Percentiles rank a stretch among this genome's conserved stretches.
phyloP scores from a whole-genome alignment of 2,888 invertebrate species.

The Lochmaea crataegi region DNA sequence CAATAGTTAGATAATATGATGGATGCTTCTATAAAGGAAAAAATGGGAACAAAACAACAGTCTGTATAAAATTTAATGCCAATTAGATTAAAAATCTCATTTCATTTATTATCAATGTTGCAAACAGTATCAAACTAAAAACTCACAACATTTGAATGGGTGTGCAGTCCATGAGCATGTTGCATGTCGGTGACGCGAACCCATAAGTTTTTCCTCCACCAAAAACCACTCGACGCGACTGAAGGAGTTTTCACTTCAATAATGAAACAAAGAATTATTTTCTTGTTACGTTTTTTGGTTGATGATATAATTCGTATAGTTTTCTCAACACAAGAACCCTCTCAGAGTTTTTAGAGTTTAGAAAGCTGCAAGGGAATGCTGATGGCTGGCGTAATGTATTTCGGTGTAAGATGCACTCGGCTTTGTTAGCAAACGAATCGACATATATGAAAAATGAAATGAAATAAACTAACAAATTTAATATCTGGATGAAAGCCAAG shows the following conservation, averaged over 20 bases:
- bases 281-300: not conserved
- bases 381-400: constrained; percentile 7
- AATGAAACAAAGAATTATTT: not conserved
- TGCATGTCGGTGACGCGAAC: too few relatives aligned
- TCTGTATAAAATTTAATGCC: too few relatives aligned
- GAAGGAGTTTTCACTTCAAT: too few relatives aligned
- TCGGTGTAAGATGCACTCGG: constrained; percentile 8
- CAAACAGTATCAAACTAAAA: too few relatives aligned
- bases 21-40: constrained; percentile 1
- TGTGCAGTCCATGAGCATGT: too few relatives aligned
- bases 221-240: too few relatives aligned
- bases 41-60: not conserved
- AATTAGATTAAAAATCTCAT: too few relatives aligned
- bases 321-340: not conserved
- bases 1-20: constrained; percentile 14
- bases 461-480: constrained; percentile 13
- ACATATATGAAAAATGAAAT: constrained; percentile 4
- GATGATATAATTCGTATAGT: not conserved
- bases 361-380: not conserved
- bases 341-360: not conserved
- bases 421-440: constrained; percentile 4
- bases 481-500: constrained; percentile 8
- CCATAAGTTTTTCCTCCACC: too few relatives aligned
- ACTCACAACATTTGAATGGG: too few relatives aligned
- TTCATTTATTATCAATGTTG: too few relatives aligned